Evolutionary conservation across 1,140 invertebrate species (phyloP), one percentile per base, ranked within the genome.

Genomic region (Nylanderia fulva): DNA sequence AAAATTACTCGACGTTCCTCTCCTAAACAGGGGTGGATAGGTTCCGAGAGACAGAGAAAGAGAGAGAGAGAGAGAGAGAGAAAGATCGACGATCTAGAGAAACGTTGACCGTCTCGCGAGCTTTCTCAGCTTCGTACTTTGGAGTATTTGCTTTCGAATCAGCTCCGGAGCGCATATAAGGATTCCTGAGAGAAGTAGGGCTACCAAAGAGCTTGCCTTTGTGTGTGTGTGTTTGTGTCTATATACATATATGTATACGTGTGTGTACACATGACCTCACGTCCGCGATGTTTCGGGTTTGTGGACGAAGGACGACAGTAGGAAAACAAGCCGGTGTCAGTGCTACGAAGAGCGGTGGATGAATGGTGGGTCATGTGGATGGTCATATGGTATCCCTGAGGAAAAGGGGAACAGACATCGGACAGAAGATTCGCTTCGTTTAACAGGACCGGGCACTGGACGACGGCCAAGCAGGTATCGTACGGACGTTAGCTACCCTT

Each of bases 401-500:
- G 45, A 64, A 61, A 66, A 84, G 63, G 21, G 64, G 72, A 82
- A 76, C 36, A 42, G 52, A 66, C 45, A 77, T 84, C 79, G n/a
- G n/a, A 88, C 87, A 87, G 85, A 93, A 87, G 90, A 91, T 92
- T 90, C 91, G 90, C 88, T 93, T 93, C 92, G 91, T 92, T 93
- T 93, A 93, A 92, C 91, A 56, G 71, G 82, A 88, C 86, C 80
- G 68, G 74, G 33, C 52, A 60, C 85, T 93, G 92, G 92, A 90
- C 76, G 82, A 90, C 82, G 72, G 91, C 92, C 92, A 93, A 92
- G 52, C 85, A 84, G 27, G 84, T 92, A 92, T 92, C 91, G 87
- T 85, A 82, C 86, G 82, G 79, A 90, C 84, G 88, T 89, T 92
- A 88, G 88, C 91, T 90, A 74, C 83, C 85, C 89, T 91, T 91